Percentiles rank a stretch among this genome's conserved stretches.
These are phyloP conservation scores for Gallinago nigripennis DNA, from an alignment of 2,797 vertebrate species.

Conservation along the genomic window DNA sequence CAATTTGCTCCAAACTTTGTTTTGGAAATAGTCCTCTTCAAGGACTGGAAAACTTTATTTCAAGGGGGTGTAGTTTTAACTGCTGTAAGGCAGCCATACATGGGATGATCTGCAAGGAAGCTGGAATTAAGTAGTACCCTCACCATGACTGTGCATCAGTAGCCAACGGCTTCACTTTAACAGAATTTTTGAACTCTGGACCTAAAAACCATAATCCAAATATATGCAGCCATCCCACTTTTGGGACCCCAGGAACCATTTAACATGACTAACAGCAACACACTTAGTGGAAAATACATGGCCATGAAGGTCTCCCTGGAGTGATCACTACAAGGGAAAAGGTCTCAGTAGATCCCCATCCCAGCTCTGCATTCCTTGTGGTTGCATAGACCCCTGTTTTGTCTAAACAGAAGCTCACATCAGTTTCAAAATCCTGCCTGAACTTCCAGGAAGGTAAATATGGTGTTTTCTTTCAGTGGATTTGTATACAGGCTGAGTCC, in stretches of 20 bases:
- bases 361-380: rapidly evolving
- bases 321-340: rapidly evolving
- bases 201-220: not conserved
- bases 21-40: not conserved
- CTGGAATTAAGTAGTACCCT: not conserved
- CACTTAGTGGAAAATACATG: rapidly evolving
- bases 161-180: not conserved
- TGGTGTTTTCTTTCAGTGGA: not conserved
- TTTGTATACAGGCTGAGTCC: not conserved
- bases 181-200: not conserved
- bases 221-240: not conserved
- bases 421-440: not conserved
- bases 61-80: not conserved
- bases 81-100: not conserved
- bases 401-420: not conserved
- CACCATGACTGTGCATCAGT: not conserved
- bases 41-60: not conserved
- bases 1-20: not conserved
- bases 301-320: not conserved
- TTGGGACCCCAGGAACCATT: not conserved
- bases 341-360: not conserved
- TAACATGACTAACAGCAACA: not conserved
- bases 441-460: not conserved
- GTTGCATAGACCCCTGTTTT: not conserved
- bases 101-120: not conserved